phyloP scores from a whole-genome alignment of 2,797 vertebrate genomes.

The Acanthurus tractus region DNA sequence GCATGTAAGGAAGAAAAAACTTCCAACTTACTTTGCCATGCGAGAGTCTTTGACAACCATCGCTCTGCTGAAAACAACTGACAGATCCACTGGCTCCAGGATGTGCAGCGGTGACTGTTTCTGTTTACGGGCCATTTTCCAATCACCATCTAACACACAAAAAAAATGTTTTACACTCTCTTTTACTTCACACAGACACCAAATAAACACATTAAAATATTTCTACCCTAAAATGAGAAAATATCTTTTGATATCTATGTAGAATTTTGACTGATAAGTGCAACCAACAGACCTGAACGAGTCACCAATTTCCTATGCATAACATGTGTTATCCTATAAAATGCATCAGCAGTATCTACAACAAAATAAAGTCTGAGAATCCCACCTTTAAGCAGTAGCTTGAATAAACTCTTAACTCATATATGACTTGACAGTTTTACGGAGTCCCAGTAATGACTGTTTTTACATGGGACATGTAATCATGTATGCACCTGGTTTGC shows the following conservation, averaged over 20 bases:
- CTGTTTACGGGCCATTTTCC: slow-evolving; percentile 92
- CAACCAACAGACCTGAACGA: not conserved
- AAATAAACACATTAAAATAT: too few relatives aligned
- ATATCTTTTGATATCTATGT: not conserved
- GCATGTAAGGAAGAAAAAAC: not conserved
- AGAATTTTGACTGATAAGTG: not conserved
- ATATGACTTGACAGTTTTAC: not conserved
- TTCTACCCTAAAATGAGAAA: not conserved
- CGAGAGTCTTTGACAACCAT: slow-evolving; percentile 95
- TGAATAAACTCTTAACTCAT: not conserved
- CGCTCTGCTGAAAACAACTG: slow-evolving; percentile 92
- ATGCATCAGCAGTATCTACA: not conserved
- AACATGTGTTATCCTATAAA: not conserved
- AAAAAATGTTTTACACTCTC: slow-evolving; percentile 31
- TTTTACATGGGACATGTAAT: not conserved
- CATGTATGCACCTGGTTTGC: slow-evolving; percentile 85
- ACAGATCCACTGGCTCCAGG: slow-evolving; percentile 94
- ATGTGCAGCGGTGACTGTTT: slow-evolving; percentile 91
- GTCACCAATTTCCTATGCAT: not conserved
- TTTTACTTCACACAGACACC: not conserved
- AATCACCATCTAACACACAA: slow-evolving; percentile 89
- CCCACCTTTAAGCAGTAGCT: not conserved
- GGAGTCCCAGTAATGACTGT: not conserved
- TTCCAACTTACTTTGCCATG: slow-evolving; percentile 92
- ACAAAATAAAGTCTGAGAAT: not conserved